Percentiles rank a stretch among this genome's conserved stretches.
phyloP scores from a whole-genome alignment of 2,797 vertebrate genomes.

The Melopsittacus undulatus region DNA sequence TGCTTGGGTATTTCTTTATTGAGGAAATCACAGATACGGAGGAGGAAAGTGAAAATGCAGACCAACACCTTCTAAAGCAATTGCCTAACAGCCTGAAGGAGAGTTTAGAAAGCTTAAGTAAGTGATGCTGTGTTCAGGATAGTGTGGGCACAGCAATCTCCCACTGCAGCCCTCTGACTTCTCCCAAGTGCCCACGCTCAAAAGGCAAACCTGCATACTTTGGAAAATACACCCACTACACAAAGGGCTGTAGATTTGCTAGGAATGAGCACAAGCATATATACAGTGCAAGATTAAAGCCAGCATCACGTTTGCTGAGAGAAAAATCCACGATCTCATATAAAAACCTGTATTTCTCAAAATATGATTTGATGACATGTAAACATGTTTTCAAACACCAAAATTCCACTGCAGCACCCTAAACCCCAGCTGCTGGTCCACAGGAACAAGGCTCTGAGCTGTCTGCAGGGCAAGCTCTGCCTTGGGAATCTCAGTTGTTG shows the following conservation, averaged over 20 bases:
- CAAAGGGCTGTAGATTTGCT: neutral
- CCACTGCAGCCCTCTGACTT: neutral
- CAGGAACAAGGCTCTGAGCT: neutral
- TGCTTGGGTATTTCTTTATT: slow-evolving; percentile 46
- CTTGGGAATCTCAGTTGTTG: neutral
- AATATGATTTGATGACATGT: neutral
- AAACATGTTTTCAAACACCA: neutral
- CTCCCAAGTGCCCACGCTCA: neutral
- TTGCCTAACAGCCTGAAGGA: neutral
- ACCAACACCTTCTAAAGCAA: neutral
- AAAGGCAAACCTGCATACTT: neutral
- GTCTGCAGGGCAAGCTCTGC: neutral
- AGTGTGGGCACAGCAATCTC: neutral
- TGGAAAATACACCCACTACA: neutral
- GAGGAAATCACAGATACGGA: neutral
- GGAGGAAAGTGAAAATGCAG: neutral
- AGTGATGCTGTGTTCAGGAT: neutral
- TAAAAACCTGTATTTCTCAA: neutral
- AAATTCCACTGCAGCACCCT: neutral
- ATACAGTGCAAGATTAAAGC: neutral
- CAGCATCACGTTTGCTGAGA: accelerated
- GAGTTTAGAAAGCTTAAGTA: neutral
- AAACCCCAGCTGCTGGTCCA: neutral
- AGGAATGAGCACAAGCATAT: neutral
- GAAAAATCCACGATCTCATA: neutral